These are phyloP conservation scores for Panopea generosa DNA, from an alignment of 2,888 invertebrate genomes.

Conservation along the genomic window DNA sequence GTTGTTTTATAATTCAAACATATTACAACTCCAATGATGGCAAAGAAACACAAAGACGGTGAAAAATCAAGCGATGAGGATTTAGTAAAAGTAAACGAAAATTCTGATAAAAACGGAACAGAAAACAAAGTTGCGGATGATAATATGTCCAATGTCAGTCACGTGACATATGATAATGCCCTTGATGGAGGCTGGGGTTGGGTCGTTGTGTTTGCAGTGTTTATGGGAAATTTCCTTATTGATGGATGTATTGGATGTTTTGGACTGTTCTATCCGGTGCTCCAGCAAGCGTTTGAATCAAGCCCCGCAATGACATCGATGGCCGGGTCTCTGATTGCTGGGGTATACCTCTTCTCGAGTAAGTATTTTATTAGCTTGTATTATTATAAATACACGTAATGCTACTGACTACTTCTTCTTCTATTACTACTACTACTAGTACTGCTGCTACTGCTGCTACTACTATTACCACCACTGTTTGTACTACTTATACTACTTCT, in stretches of 20 bases:
- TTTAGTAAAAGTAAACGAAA: too few relatives aligned
- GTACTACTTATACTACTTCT: too few relatives aligned
- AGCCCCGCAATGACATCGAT: constrained; percentile 62
- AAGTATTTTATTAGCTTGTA: constrained; percentile 24
- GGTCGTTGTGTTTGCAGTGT: constrained; percentile 62
- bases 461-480: background rate
- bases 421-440: too few relatives aligned
- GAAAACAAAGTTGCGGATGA: too few relatives aligned
- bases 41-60: too few relatives aligned
- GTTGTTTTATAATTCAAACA: too few relatives aligned
- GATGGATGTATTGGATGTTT: constrained; percentile 64
- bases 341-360: constrained; percentile 58
- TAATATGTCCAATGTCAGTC: too few relatives aligned
- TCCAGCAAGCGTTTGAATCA: constrained; percentile 46
- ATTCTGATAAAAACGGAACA: too few relatives aligned
- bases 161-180: constrained; percentile 79
- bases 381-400: background rate
- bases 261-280: constrained; percentile 63
- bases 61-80: too few relatives aligned
- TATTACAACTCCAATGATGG: too few relatives aligned
- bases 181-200: constrained; percentile 69
- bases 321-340: constrained; percentile 60
- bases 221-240: constrained; percentile 58
- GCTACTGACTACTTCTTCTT: too few relatives aligned
- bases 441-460: too few relatives aligned